Evolutionary conservation across 2,797 vertebrate genomes (phyloP), one percentile per base, ranked within the genome.

Genomic region (Pseudopleuronectes americanus): DNA sequence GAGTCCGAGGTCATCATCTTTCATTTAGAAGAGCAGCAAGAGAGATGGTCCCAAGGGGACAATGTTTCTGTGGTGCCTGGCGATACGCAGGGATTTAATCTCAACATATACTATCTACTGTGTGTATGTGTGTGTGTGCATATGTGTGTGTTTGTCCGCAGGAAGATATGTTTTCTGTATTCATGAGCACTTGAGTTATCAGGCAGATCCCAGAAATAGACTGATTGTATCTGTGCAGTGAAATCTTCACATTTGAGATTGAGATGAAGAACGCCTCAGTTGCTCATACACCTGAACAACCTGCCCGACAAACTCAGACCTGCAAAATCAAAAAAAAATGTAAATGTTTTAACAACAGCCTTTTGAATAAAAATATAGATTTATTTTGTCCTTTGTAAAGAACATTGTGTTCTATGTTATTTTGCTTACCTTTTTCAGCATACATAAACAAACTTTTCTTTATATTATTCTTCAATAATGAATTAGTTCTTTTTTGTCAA

Each of bases 1-100:
- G 55, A 49, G 71, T 76, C 75, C 17, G 24, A 79, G 88, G 82
- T 84, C 80, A 80, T 86, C 77, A 79, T 88, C 71, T 43, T 84
- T 88, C 78, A 78, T 90, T 87, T 80, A 56, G 72, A 86, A 64
- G 49, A 71, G 62, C 45, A 53, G 64, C 2, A 14, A 77, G 64
- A 68, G 74, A 72, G 68, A 71, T 49, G 2, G 26, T 79, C 72
- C 81, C 81, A 64, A 80, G 72, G 76, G 84, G 71, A 83, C 16
- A 7, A 56, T 81, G 80, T 74, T 69, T 65, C 47, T 61, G 17
- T 74, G 73, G 57, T n/a, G 64, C 60, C 64, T 6, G 5, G 16
- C 64, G 86, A 83, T 81, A 77, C 74, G 81, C 63, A 68, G 64
- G 54, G 70, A 71, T 66, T 71, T 72, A 83, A 76, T 81, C 57